Evolutionary conservation across 2,797 vertebrate species (phyloP), one percentile per base, ranked within the genome.

Genomic region (Ataeniobius toweri): DNA sequence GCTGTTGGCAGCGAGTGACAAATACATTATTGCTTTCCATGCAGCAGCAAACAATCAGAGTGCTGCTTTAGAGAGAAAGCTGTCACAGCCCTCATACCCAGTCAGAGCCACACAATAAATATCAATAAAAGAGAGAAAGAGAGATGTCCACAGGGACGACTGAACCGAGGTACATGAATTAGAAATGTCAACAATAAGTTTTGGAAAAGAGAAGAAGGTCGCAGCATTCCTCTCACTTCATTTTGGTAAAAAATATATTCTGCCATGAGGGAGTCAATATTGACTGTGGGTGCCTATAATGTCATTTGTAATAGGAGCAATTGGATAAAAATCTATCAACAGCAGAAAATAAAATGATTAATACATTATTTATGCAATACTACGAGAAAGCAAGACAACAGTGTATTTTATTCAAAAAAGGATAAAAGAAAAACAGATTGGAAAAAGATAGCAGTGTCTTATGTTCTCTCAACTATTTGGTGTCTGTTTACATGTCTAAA

Each of bases 101-200:
- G 84, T 88, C 89, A 75, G 84, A 84, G 75, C 89, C 90, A 83
- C 85, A 76, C 86, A 87, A 93, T 93, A 94, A 92, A 94, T 94
- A 94, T 93, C 94, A 93, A 93, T 92, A 93, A 93, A 90, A 90
- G 79, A 92, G 82, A 89, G 81, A 84, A 86, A 86, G 85, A 78
- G 78, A 91, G 85, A 90, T 86, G 88, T 93, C 93, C 86, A 83
- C 77, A 18, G 89, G 89, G 89, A 91, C 5, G 84, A 73, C 68
- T 56, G 80, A 76, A 50, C 81, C 18, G 44, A 86, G 85, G 85
- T 88, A 88, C 86, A 90, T 91, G 89, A 94, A 92, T 93, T 92
- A 93, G 81, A 92, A 87, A 90, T 93, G 91, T 91, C 89, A 88
- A 83, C 71, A 50, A 89, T 92, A 89, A 39, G 83, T 93, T 92